Base-by-base conservation (phyloP, 1,140 invertebrate genomes). In the Drosophila neocordata region DNA sequence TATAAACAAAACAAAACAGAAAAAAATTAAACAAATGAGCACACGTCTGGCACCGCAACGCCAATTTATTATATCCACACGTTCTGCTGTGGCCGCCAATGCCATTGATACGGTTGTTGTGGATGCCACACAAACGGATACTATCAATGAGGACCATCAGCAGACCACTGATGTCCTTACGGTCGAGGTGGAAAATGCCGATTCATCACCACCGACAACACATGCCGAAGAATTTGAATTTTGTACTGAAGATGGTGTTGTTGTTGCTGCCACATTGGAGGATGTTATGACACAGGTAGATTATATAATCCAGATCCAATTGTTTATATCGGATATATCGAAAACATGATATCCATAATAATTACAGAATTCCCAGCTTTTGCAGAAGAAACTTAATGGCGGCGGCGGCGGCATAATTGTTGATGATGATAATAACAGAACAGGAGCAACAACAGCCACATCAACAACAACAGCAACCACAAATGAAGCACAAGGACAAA, bases 251-350 rank as follows among this genome's bases (percentile, higher is more conserved):
- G 80, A 89, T 74, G 89, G 78, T 31, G 79, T 83, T 4, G 88
- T 89, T 74, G 88, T 90, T 51, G 73, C 83, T 37, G 79, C 79
- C 64, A 88, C 88, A 9, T 58, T 90, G 83, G 88, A 90, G 69
- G 80, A 90, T 71, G 88, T 90, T 35, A 90, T 90, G 74, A 90
- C 89, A 48, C 83, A 90, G 78, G 88, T 90, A 65, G 22, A 57
- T 24, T 2, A 11, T 9, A 7, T 31, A 6, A 31, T 31, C 4
- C 22, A 31, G 15, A 48, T 44, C 53, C 34, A 56, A 4, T 37
- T 35, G 9, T 27, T 22, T 48, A 65, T 74, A 2, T 24, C 2
- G 27, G 27, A 6, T 6, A 31, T 31, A 31, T 31, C 5, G 6
- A 6, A 31, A 6, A 31, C 6, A 6, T 31, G 35, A 55, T 66